Evolutionary conservation across 2,797 vertebrate species (phyloP).

Genomic region (Valencia hispanica): DNA sequence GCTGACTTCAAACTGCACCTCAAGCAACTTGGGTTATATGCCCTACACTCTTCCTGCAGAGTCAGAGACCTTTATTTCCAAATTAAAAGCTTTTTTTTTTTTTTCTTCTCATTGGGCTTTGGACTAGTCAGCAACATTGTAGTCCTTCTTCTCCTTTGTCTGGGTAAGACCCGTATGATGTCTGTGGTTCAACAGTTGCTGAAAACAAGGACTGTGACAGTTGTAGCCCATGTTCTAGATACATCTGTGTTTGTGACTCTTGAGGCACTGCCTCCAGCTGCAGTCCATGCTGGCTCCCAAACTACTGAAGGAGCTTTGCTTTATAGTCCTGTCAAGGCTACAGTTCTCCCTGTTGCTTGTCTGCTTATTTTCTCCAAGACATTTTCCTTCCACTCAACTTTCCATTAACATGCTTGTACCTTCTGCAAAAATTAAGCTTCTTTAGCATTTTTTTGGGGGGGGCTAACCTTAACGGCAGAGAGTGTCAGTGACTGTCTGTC

Average conservation of each 20-base stretch:
- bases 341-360: background rate
- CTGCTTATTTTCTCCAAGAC: background rate
- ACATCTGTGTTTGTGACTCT: background rate
- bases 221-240: background rate
- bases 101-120: too few species aligned
- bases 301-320: background rate
- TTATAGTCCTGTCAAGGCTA: background rate
- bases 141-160: too few species aligned
- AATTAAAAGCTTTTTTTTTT: too few species aligned
- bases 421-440: background rate
- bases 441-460: background rate
- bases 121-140: too few species aligned
- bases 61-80: background rate
- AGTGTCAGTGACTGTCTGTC: background rate
- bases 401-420: background rate
- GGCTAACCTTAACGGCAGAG: background rate
- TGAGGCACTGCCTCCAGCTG: background rate
- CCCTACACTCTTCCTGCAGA: background rate
- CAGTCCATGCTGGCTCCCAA: background rate
- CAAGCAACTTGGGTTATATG: background rate
- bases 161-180: too few species aligned
- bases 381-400: conserved; percentile 1
- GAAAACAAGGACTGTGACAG: background rate
- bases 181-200: background rate
- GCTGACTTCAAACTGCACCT: background rate